phyloP scores from a whole-genome alignment of 2,113 vertebrate species.

The Nesogale talazaci region DNA sequence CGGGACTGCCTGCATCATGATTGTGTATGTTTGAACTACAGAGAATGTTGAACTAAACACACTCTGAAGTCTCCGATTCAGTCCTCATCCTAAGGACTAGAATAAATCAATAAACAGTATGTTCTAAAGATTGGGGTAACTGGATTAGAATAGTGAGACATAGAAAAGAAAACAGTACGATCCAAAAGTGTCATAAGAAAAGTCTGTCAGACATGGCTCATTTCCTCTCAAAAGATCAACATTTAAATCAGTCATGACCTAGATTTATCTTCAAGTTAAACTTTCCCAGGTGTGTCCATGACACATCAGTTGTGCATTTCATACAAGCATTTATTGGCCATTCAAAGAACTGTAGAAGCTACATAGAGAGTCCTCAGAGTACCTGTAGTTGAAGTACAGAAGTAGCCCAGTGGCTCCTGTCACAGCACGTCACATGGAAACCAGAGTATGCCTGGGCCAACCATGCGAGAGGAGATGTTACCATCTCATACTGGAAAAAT shows the following conservation, averaged over 20 bases:
- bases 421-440: neutral
- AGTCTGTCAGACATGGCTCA: neutral
- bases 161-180: conserved; percentile 51
- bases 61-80: conserved; percentile 43
- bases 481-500: neutral
- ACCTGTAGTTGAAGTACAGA: neutral
- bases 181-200: conserved; percentile 4
- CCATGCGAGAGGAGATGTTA: neutral
- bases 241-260: conserved; percentile 42
- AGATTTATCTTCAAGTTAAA: conserved; percentile 60
- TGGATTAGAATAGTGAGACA: neutral
- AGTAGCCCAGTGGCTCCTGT: neutral
- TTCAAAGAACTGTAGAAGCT: neutral
- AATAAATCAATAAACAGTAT: neutral
- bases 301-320: conserved; percentile 56
- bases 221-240: conserved; percentile 39
- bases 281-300: conserved; percentile 50
- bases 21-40: neutral
- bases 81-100: conserved; percentile 4
- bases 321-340: conserved; percentile 14
- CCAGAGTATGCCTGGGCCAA: neutral
- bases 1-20: conserved; percentile 32
- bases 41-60: conserved; percentile 33
- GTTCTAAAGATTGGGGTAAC: conserved; percentile 22
- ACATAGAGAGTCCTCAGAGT: neutral